A percentile compares a stretch with the other conserved stretches of the same genome.
Evolutionary conservation across 2,888 invertebrate genomes (phyloP).

Genomic region (Drosophila villosipedis): DNA sequence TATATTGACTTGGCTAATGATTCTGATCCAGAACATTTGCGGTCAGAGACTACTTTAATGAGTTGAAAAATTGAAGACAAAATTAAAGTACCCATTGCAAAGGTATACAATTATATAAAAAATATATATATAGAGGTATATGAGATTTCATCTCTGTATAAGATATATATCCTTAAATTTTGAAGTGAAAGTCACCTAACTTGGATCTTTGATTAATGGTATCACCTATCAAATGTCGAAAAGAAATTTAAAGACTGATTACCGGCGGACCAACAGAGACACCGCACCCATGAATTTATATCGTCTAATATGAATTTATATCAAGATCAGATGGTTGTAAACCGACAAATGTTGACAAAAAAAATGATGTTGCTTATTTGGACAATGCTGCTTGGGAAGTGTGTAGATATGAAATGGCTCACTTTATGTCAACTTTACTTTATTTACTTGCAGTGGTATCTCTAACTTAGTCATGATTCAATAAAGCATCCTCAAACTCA

Average conservation of each 20-base stretch:
- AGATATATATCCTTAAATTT: neutral
- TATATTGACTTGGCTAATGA: too few species aligned
- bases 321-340: neutral
- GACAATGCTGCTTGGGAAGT: neutral
- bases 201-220: neutral
- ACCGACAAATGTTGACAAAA: neutral
- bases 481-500: neutral
- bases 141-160: neutral
- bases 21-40: too few species aligned
- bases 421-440: too few species aligned
- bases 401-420: neutral
- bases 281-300: neutral
- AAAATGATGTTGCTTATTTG: neutral
- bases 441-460: neutral
- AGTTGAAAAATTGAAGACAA: too few species aligned
- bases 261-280: neutral
- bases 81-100: neutral
- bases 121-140: neutral
- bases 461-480: neutral
- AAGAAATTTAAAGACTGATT: neutral
- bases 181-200: neutral
- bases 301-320: neutral
- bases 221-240: neutral
- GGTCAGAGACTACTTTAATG: too few species aligned
- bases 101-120: neutral